Evolutionary conservation across 2,888 invertebrate species (phyloP).

Genomic region (Thymelicus acteon): DNA sequence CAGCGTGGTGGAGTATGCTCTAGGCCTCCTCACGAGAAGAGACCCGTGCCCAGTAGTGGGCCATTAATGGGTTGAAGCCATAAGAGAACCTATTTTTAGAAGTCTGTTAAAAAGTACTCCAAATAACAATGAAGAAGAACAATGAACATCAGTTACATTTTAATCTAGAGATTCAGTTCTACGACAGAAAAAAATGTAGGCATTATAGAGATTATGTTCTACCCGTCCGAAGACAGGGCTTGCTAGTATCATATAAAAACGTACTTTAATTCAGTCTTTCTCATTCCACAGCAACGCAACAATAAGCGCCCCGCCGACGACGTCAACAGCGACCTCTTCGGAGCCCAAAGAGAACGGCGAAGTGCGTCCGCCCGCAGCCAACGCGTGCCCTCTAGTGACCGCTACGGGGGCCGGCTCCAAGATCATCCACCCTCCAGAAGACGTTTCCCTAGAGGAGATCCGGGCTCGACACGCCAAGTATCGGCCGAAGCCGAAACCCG

Average conservation of each 20-base stretch:
- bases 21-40: too few species aligned
- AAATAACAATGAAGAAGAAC: too few species aligned
- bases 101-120: too few species aligned
- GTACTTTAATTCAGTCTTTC: background rate
- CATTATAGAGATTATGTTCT: too few species aligned
- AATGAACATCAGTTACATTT: too few species aligned
- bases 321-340: constrained; percentile 60
- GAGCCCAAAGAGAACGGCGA: constrained; percentile 75
- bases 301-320: constrained; percentile 90
- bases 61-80: too few species aligned
- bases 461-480: constrained; percentile 89
- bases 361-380: constrained; percentile 70
- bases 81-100: too few species aligned
- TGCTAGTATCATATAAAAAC: constrained; percentile 13
- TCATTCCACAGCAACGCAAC: constrained; percentile 86
- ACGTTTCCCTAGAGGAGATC: constrained; percentile 95
- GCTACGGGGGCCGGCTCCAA: constrained; percentile 94
- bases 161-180: too few species aligned
- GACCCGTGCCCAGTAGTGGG: too few species aligned
- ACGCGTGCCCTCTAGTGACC: constrained; percentile 85
- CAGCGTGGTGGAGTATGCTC: too few species aligned
- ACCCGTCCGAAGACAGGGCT: too few species aligned
- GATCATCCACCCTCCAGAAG: constrained; percentile 97
- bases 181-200: too few species aligned
- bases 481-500: constrained; percentile 70